A percentile compares a stretch with the other conserved stretches of the same genome.
Evolutionary conservation across 2,888 invertebrate species (phyloP).

Genomic region (Lycophotia porphyrea): DNA sequence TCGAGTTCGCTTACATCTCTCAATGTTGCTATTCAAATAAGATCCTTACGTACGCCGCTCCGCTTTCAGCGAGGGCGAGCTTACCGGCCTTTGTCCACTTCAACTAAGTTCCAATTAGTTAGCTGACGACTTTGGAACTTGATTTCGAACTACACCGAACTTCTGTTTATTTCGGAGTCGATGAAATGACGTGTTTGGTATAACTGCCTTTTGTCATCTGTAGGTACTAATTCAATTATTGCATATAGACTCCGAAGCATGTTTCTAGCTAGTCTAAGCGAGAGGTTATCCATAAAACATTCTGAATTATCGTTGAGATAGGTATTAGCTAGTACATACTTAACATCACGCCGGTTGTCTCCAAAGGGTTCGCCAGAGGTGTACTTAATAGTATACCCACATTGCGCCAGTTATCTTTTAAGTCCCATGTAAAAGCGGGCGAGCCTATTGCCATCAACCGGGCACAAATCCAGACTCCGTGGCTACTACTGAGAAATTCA

Average conservation of each 20-base stretch:
- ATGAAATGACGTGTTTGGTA: neutral
- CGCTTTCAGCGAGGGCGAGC: neutral
- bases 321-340: too few relatives aligned
- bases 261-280: neutral
- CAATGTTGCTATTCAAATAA: neutral
- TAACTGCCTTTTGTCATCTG: neutral
- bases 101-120: slow-evolving; percentile 44
- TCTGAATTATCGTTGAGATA: too few relatives aligned
- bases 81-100: slow-evolving; percentile 43
- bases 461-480: too few relatives aligned
- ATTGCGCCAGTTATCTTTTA: too few relatives aligned
- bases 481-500: too few relatives aligned
- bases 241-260: neutral
- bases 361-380: too few relatives aligned
- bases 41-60: neutral
- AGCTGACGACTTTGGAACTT: slow-evolving; percentile 51
- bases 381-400: too few relatives aligned
- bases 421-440: too few relatives aligned
- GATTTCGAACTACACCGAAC: slow-evolving; percentile 52
- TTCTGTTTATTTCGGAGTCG: slow-evolving; percentile 4
- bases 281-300: neutral
- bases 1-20: neutral
- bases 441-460: too few relatives aligned
- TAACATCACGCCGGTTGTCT: too few relatives aligned
- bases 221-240: neutral